Conservation (phyloP, 2,888 invertebrate species). For the Bruchidius siliquastri region DNA sequence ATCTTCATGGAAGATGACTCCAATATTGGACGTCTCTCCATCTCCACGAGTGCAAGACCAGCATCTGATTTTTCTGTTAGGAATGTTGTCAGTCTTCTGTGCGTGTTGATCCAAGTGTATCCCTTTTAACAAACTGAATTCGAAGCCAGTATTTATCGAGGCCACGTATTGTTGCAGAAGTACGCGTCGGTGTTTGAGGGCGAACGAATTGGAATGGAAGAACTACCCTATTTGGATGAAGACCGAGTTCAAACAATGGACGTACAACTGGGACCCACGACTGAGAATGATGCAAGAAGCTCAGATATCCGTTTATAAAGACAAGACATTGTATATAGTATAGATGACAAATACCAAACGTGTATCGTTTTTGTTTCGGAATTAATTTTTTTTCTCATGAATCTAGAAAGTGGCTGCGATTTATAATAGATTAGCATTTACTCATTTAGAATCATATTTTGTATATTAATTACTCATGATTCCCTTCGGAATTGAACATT, state of each 20-base stretch:
- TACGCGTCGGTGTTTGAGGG: conserved; percentile 78
- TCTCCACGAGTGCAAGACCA: too few species aligned
- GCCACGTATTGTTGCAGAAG: conserved; percentile 66
- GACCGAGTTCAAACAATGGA: conserved; percentile 83
- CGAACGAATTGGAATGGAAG: conserved; percentile 85
- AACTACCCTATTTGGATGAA: conserved; percentile 85
- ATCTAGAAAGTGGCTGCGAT: conserved; percentile 24
- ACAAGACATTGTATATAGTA: conserved; percentile 61
- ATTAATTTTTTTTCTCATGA: background rate
- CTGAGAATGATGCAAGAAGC: conserved; percentile 85
- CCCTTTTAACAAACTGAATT: too few species aligned
- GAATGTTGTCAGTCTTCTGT: too few species aligned
- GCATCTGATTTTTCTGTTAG: too few species aligned
- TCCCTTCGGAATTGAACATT: too few species aligned
- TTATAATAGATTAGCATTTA: background rate
- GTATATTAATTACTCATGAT: background rate
- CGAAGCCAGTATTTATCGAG: conserved; percentile 22
- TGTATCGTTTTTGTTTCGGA: too few species aligned
- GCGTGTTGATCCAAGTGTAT: too few species aligned
- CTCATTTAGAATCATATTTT: background rate
- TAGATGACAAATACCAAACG: background rate
- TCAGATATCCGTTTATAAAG: conserved; percentile 60
- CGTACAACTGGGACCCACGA: conserved; percentile 84
- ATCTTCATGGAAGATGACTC: too few species aligned
- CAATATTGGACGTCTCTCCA: too few species aligned